Conservation (phyloP, 1,140 invertebrate genomes). For the Cardiocondyla obscurior region DNA sequence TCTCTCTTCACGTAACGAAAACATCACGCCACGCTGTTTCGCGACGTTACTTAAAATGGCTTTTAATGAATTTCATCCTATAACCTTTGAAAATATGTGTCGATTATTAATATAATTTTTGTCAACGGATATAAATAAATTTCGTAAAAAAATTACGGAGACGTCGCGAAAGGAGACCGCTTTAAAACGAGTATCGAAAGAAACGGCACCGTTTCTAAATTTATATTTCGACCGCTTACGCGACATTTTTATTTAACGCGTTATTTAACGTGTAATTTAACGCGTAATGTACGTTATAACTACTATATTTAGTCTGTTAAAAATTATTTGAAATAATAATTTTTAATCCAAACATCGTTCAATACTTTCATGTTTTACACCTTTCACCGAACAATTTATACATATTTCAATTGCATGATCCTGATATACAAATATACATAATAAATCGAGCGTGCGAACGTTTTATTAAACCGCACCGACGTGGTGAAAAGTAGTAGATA, state of each 20-base stretch:
- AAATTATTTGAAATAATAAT: neutral
- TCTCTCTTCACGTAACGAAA: neutral
- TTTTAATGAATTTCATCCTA: constrained; percentile 7
- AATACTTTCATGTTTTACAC: too few relatives aligned
- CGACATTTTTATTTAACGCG: neutral
- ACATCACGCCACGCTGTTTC: neutral
- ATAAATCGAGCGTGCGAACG: neutral
- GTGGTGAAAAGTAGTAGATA: neutral
- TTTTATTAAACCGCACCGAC: neutral
- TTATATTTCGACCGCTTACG: neutral
- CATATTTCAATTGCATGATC: neutral
- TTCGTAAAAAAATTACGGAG: neutral
- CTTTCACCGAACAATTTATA: neutral
- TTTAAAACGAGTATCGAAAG: neutral
- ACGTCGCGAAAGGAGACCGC: neutral
- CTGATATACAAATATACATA: too few relatives aligned
- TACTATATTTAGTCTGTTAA: neutral
- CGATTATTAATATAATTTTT: neutral
- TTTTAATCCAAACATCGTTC: neutral
- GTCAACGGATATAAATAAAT: neutral
- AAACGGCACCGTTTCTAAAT: neutral
- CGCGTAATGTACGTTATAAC: neutral
- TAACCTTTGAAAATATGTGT: neutral
- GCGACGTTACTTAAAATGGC: constrained; percentile 19
- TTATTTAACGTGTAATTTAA: neutral